A percentile compares a stretch with the other conserved stretches of the same genome.
Evolutionary conservation across 2,888 invertebrate genomes (phyloP).

Genomic region (Dione vanillae): DNA sequence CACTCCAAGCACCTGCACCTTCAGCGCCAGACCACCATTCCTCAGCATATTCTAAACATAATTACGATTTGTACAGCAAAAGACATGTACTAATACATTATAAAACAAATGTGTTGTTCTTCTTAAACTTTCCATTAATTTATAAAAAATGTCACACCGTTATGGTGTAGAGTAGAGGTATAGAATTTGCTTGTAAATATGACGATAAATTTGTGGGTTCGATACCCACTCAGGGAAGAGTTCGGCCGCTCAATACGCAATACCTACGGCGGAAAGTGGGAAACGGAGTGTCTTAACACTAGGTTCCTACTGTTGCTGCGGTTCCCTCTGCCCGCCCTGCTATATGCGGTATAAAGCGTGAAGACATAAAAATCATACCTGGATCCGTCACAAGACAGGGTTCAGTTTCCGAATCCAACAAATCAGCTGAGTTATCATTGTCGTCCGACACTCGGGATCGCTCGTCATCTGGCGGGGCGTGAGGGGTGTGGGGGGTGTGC

Average conservation of each 20-base stretch:
- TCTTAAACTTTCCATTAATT: too few relatives aligned
- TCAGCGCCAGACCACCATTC: slow-evolving; percentile 81
- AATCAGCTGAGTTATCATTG: slow-evolving; percentile 90
- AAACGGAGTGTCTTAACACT: too few relatives aligned
- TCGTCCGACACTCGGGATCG: slow-evolving; percentile 75
- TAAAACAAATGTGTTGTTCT: background rate
- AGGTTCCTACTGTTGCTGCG: too few relatives aligned
- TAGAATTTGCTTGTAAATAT: too few relatives aligned
- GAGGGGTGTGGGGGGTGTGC: slow-evolving; percentile 28
- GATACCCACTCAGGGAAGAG: too few relatives aligned
- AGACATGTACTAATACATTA: background rate
- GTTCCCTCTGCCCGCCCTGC: too few relatives aligned
- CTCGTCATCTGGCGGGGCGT: slow-evolving; percentile 61
- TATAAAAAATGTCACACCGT: too few relatives aligned
- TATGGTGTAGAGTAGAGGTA: too few relatives aligned
- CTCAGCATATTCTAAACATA: slow-evolving; percentile 67
- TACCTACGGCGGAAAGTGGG: too few relatives aligned
- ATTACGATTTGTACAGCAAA: background rate
- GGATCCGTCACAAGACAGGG: slow-evolving; percentile 93
- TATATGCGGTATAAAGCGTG: too few relatives aligned
- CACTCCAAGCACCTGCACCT: slow-evolving; percentile 77
- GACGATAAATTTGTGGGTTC: too few relatives aligned
- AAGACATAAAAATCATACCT: slow-evolving; percentile 71
- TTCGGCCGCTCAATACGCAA: too few relatives aligned
- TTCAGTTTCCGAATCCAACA: slow-evolving; percentile 92